phyloP scores from a whole-genome alignment of 2,888 invertebrate species.

The Syrphus vitripennis region DNA sequence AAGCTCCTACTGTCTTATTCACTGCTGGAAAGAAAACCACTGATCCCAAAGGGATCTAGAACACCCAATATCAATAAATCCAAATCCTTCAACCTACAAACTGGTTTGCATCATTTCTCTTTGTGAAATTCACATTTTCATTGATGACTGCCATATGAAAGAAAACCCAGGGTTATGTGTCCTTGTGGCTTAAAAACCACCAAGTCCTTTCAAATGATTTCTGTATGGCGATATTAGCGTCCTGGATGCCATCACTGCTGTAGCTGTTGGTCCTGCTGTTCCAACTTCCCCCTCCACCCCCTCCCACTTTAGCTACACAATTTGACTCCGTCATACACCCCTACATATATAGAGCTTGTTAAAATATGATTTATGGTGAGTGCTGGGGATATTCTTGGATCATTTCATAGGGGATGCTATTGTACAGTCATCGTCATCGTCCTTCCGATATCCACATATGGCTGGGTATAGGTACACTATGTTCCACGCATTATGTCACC shows the following conservation, averaged over 20 bases:
- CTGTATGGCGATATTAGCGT: constrained; percentile 44
- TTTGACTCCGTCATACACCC: constrained; percentile 16
- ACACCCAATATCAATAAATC: too few relatives aligned
- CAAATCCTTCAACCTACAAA: too few relatives aligned
- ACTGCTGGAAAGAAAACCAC: too few relatives aligned
- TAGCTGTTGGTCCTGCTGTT: constrained; percentile 19
- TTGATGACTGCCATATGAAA: constrained; percentile 36
- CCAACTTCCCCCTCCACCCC: too few relatives aligned
- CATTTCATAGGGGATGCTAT: constrained; percentile 13
- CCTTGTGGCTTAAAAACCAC: constrained; percentile 44
- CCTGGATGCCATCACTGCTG: constrained; percentile 15
- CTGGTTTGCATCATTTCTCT: not conserved
- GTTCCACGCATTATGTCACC: constrained; percentile 54
- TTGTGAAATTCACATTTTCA: not conserved
- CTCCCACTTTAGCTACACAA: constrained; percentile 26
- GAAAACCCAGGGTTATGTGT: constrained; percentile 9
- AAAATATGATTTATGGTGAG: constrained; percentile 64
- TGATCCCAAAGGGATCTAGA: too few relatives aligned
- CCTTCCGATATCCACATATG: constrained; percentile 52
- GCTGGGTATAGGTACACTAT: too few relatives aligned
- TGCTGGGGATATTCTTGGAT: constrained; percentile 57
- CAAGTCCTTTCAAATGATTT: constrained; percentile 52
- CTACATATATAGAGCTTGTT: constrained; percentile 41
- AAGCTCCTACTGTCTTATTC: too few relatives aligned
- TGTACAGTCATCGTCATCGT: constrained; percentile 7